Conservation (phyloP, 2,888 invertebrate species). For the Cephus nigrinus region DNA sequence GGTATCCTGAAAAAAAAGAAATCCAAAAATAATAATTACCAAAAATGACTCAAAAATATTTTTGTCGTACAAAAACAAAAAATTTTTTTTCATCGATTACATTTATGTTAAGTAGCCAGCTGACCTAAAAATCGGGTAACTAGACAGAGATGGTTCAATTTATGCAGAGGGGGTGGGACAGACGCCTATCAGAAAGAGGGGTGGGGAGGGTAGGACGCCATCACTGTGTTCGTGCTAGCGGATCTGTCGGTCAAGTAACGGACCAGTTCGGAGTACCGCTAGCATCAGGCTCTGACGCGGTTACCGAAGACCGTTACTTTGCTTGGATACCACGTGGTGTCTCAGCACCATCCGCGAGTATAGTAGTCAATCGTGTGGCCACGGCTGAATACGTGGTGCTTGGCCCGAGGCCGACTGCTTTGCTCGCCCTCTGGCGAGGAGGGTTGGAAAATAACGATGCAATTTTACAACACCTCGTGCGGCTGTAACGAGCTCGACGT, state of each 20-base stretch:
- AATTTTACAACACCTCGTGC: slow-evolving; percentile 19
- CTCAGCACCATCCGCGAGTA: slow-evolving; percentile 45
- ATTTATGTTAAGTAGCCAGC: background rate
- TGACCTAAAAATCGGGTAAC: background rate
- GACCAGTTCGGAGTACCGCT: slow-evolving; percentile 62
- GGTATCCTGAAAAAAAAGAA: slow-evolving; percentile 45
- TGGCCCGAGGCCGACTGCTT: slow-evolving; percentile 20
- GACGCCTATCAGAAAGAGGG: slow-evolving; percentile 15
- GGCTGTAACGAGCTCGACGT: background rate
- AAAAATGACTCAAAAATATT: background rate
- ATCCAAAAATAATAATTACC: background rate
- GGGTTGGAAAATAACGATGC: slow-evolving; percentile 12
- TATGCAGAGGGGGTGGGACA: slow-evolving; percentile 9
- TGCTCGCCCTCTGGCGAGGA: background rate
- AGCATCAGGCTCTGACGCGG: slow-evolving; percentile 61
- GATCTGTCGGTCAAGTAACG: slow-evolving; percentile 67
- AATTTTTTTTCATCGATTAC: background rate
- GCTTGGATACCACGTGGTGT: slow-evolving; percentile 55
- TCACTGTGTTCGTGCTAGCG: slow-evolving; percentile 53
- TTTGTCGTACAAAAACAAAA: background rate
- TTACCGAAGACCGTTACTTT: slow-evolving; percentile 63
- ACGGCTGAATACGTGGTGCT: slow-evolving; percentile 10
- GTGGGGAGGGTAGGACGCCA: background rate
- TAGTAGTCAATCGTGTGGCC: slow-evolving; percentile 28
- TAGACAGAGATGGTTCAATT: background rate